phyloP scores from a whole-genome alignment of 2,113 vertebrate species.

The Salminus brasiliensis region DNA sequence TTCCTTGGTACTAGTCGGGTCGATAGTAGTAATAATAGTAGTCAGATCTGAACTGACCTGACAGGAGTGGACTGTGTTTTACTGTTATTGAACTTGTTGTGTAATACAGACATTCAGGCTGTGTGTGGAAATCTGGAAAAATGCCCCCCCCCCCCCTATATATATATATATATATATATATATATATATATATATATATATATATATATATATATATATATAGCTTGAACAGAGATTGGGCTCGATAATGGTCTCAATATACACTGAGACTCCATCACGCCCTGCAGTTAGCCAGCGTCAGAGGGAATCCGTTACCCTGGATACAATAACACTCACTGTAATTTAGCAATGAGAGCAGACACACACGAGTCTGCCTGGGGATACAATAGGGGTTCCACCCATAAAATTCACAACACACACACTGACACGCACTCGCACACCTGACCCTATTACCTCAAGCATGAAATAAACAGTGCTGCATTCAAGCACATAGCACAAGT shows the following conservation, averaged over 20 bases:
- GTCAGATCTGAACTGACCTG: too few species aligned
- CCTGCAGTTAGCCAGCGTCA: background rate
- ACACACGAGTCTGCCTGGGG: background rate
- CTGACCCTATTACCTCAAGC: conserved; percentile 36
- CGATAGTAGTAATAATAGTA: too few species aligned
- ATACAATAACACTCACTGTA: conserved; percentile 8
- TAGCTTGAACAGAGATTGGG: background rate
- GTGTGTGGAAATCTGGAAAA: background rate
- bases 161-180: too few species aligned
- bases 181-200: too few species aligned
- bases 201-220: too few species aligned
- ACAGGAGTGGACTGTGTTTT: too few species aligned
- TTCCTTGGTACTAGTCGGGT: too few species aligned
- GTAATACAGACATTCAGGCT: too few species aligned
- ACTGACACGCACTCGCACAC: background rate
- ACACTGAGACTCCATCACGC: background rate
- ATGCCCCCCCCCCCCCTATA: too few species aligned
- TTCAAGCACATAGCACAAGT: conserved; percentile 37
- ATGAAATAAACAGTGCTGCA: conserved; percentile 11
- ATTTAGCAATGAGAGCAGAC: background rate
- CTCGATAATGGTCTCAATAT: background rate
- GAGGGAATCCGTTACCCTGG: conserved; percentile 29
- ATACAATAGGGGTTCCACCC: conserved; percentile 5
- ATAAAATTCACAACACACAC: conserved; percentile 15
- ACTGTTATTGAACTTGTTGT: too few species aligned